A percentile compares a stretch with the other conserved stretches of the same genome.
These are phyloP conservation scores for Agonopterix subpropinquella DNA, from an alignment of 2,888 invertebrate species.

Conservation along the genomic window DNA sequence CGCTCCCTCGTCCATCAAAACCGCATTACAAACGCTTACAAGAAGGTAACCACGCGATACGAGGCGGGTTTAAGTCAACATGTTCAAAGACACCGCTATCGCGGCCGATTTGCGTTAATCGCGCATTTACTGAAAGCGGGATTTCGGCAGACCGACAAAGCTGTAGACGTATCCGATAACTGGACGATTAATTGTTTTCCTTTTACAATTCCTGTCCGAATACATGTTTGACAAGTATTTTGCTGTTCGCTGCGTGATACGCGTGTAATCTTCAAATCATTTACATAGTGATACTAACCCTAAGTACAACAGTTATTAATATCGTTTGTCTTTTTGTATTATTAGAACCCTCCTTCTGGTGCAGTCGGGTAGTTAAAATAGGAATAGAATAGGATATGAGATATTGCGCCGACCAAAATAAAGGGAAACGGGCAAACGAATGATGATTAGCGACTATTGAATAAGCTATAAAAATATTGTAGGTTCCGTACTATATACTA, in stretches of 20 bases:
- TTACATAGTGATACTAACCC: neutral
- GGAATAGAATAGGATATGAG: too few relatives aligned
- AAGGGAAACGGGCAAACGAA: too few relatives aligned
- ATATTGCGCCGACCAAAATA: too few relatives aligned
- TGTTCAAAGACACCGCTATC: conserved; percentile 68
- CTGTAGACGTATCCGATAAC: conserved; percentile 47
- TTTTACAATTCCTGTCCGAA: conserved; percentile 42
- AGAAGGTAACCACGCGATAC: conserved; percentile 54
- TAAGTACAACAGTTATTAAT: too few relatives aligned
- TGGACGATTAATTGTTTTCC: conserved; percentile 64
- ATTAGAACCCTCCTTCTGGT: too few relatives aligned
- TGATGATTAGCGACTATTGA: too few relatives aligned
- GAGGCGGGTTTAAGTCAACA: conserved; percentile 51
- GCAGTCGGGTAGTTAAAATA: too few relatives aligned
- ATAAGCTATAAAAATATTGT: too few relatives aligned
- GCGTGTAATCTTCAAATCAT: conserved; percentile 38
- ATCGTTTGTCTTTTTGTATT: too few relatives aligned
- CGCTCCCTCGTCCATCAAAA: conserved; percentile 67
- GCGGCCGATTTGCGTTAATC: conserved; percentile 39
- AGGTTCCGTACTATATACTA: too few relatives aligned
- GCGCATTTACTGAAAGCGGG: conserved; percentile 58
- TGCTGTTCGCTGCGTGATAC: conserved; percentile 37
- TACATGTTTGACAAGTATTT: conserved; percentile 52
- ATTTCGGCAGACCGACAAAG: conserved; percentile 72
- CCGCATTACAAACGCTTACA: conserved; percentile 57